These are phyloP conservation scores for Metacarcinus magister DNA, from an alignment of 2,888 invertebrate species.

Conservation along the genomic window DNA sequence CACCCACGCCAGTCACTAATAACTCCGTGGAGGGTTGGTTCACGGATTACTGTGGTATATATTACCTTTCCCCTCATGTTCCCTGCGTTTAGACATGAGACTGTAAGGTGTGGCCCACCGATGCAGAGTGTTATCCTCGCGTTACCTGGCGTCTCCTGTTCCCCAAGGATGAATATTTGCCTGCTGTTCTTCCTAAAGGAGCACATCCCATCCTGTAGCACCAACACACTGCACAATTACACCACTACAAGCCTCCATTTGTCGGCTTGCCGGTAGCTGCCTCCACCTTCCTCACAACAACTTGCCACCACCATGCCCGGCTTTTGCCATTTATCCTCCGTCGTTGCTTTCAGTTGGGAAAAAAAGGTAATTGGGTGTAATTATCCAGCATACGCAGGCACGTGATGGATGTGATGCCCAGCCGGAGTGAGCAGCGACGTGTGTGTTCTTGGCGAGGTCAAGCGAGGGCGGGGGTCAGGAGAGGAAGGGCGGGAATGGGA, in stretches of 20 bases:
- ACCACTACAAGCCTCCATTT: slow-evolving; percentile 10
- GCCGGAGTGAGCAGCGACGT: slow-evolving; percentile 43
- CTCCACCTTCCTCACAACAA: not conserved
- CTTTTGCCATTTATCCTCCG: slow-evolving; percentile 46
- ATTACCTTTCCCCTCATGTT: not conserved
- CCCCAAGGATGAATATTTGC: not conserved
- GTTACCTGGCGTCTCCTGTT: not conserved
- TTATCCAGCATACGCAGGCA: slow-evolving; percentile 68
- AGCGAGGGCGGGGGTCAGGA: slow-evolving; percentile 44
- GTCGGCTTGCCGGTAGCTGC: slow-evolving; percentile 13
- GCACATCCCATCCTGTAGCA: slow-evolving; percentile 19
- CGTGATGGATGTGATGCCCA: slow-evolving; percentile 68
- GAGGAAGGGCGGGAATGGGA: slow-evolving; percentile 14
- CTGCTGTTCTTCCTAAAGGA: not conserved
- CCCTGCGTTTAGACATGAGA: not conserved
- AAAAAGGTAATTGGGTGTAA: slow-evolving; percentile 69
- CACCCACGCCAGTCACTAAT: slow-evolving; percentile 43
- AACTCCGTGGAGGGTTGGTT: not conserved
- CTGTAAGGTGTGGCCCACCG: not conserved
- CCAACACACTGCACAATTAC: slow-evolving; percentile 49
- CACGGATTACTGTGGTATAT: slow-evolving; percentile 14
- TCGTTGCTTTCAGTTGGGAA: slow-evolving; percentile 17
- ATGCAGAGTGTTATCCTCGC: not conserved
- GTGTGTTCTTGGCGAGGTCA: slow-evolving; percentile 57
- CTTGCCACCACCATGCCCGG: slow-evolving; percentile 26